Evolutionary conservation across 2,888 invertebrate species (phyloP), one percentile per base, ranked within the genome.

Genomic region (Pristionchus mayeri): DNA sequence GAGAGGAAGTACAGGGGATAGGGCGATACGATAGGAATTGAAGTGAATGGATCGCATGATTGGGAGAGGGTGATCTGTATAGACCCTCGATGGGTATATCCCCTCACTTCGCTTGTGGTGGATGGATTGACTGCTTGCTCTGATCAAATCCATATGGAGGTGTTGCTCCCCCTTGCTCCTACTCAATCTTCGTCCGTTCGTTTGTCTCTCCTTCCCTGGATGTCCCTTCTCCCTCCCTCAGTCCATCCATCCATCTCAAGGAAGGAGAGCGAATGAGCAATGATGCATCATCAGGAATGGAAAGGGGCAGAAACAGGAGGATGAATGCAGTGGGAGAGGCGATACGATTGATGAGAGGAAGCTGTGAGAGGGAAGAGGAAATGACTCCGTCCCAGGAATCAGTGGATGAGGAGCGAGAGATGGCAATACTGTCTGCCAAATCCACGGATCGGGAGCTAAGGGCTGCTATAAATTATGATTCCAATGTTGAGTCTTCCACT

Each of bases 281-380:
- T 67, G 67, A 67, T 67, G 67, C 67, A 67, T 67, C 67, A 67
- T 67, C 37, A 67, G 37, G 67, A 67, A 67, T 67, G 67, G 67
- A 67, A 67, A 67, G 67, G 37, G 37, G 37, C 34, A 37, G 67
- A 67, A 67, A 67, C 67, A 67, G 37, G 67, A 27, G 27, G 67
- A 60, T 34, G 67, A 67, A 37, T 67, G 67, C 9, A 37, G 21
- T n/a, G n/a, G n/a, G n/a, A n/a, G n/a, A n/a, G n/a, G n/a, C n/a
- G n/a, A n/a, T n/a, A n/a, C n/a, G n/a, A n/a, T n/a, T 37, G 67
- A 67, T 67, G 21, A 37, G 37, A 18, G 34, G 27, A 67, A 67
- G 67, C 67, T 37, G 37, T 37, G 67, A 67, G 18, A n/a, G n/a
- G n/a, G n/a, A n/a, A n/a, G n/a, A n/a, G n/a, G n/a, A n/a, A n/a